Evolutionary conservation across 2,113 vertebrate species (phyloP), one percentile per base, ranked within the genome.

Genomic region (Camarhynchus parvulus): DNA sequence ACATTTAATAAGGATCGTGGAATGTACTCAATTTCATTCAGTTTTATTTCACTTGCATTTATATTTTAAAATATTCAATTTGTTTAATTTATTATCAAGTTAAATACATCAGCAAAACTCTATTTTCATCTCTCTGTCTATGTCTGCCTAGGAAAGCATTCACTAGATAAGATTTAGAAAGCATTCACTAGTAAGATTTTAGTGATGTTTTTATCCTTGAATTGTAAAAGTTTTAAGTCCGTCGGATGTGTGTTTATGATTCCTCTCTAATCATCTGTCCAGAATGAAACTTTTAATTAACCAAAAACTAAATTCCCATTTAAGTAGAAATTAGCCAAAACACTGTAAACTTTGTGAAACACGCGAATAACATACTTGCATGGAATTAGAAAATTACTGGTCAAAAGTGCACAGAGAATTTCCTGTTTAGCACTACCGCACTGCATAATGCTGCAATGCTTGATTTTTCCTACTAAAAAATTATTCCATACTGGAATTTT

Each of bases 261-360:
- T 73, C 33, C 20, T 89, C 9, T 28, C 20, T 22, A 46, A 19
- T 50, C 10, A 50, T 37, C 25, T 62, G 9, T 74, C 55, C 77
- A 53, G 21, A 94, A 75, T 4, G 14, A 95, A 95, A 80, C 27
- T 59, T 72, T 8, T 47, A 83, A 82, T 75, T 76, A 49, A 95
- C 3, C 1, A 55, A 70, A 33, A 39, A 13, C 37, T 24, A 15
- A n/a, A 42, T 4, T 56, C 7, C 9, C 1, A 5, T 53, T 63
- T 61, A 77, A 55, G 6, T 6, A 56, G 18, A 76, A 72, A 74
- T 80, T 56, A 73, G 5, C 3, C 5, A 75, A 78, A 75, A 14
- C 1, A 31, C 19, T 63, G 8, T 15, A 77, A 69, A 62, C 28
- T 77, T 61, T 53, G 5, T 62, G 19, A 77, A 83, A 74, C 56